Conservation (phyloP, 1,140 invertebrate species). For the Leptinotarsa undecemlineata region DNA sequence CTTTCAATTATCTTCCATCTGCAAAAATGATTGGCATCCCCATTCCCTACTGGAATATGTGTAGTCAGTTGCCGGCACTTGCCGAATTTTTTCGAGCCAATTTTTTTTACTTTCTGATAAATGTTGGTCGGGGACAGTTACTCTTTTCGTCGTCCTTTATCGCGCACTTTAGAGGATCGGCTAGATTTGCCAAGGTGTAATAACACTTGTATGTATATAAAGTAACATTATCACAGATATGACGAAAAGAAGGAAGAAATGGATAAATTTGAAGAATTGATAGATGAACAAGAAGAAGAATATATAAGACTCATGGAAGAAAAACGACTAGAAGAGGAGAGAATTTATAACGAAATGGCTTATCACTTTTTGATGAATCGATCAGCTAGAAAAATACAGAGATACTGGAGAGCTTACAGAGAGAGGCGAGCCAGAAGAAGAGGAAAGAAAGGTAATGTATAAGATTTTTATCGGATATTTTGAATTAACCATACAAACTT, state of each 20-base stretch:
- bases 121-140: too few relatives aligned
- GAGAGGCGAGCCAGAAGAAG: constrained; percentile 35
- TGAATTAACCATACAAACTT: too few relatives aligned
- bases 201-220: too few relatives aligned
- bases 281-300: constrained; percentile 47
- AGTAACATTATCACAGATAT: constrained; percentile 19
- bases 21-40: background rate
- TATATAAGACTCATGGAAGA: constrained; percentile 46
- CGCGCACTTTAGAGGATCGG: too few relatives aligned
- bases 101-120: too few relatives aligned
- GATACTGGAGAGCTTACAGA: constrained; percentile 46
- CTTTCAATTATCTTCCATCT: background rate
- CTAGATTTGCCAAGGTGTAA: too few relatives aligned
- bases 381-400: constrained; percentile 48
- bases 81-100: too few relatives aligned
- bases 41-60: too few relatives aligned
- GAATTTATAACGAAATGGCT: constrained; percentile 41
- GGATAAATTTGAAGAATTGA: constrained; percentile 42
- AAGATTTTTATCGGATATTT: background rate
- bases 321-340: constrained; percentile 45
- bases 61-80: too few relatives aligned
- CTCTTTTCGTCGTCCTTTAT: too few relatives aligned
- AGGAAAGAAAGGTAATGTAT: constrained; percentile 30
- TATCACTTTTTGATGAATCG: constrained; percentile 44
- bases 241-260: constrained; percentile 42